Evolutionary conservation across 2,888 invertebrate genomes (phyloP).

Genomic region (Leptopilina syphax): DNA sequence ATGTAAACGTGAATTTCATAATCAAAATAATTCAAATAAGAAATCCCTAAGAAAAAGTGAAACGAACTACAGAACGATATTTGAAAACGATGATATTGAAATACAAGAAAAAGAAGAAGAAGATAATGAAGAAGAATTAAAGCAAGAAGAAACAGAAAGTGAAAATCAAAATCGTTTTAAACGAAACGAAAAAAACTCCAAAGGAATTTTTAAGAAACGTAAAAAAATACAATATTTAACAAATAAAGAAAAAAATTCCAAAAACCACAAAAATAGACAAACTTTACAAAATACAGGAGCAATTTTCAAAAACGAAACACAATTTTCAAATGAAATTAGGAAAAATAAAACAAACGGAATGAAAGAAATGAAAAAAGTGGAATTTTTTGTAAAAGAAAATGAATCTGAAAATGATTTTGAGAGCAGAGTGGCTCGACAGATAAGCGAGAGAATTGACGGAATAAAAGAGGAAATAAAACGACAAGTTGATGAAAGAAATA

Average conservation of each 20-base stretch:
- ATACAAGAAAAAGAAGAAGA: neutral
- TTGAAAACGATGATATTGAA: neutral
- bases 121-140: neutral
- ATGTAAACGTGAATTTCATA: neutral
- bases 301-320: neutral
- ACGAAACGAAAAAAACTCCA: conserved; percentile 45
- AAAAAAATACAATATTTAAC: neutral
- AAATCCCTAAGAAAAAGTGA: neutral
- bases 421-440: conserved; percentile 69
- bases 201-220: conserved; percentile 25
- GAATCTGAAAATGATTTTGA: conserved; percentile 58
- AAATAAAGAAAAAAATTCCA: conserved; percentile 19
- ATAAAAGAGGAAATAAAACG: conserved; percentile 75
- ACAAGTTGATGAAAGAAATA: conserved; percentile 67
- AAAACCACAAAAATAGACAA: conserved; percentile 28
- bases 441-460: conserved; percentile 72
- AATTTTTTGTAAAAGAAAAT: conserved; percentile 43
- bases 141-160: conserved; percentile 22
- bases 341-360: neutral
- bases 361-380: neutral
- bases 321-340: neutral
- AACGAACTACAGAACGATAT: neutral
- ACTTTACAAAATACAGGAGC: neutral
- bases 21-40: neutral
- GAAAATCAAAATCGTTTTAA: conserved; percentile 55